Evolutionary conservation across 1,140 invertebrate genomes (phyloP).

Genomic region (Trigoniulus corallinus): DNA sequence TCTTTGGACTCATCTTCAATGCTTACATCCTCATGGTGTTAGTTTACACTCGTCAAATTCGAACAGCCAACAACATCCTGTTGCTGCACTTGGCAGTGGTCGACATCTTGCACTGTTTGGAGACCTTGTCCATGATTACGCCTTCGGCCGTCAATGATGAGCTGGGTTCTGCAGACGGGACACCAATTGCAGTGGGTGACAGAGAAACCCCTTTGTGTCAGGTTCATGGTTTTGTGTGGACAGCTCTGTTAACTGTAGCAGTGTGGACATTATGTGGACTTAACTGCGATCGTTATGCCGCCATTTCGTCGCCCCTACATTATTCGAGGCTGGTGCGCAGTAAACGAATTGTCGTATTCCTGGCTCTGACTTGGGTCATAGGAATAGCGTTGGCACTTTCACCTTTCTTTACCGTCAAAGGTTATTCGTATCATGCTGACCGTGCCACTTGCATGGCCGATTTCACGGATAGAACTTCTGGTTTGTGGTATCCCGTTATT

Average conservation of each 20-base stretch:
- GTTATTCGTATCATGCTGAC: slow-evolving; percentile 35
- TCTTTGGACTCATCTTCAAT: slow-evolving; percentile 14
- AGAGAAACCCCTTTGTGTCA: slow-evolving; percentile 23
- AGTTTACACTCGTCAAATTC: slow-evolving; percentile 26
- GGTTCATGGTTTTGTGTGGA: slow-evolving; percentile 44
- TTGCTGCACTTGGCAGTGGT: slow-evolving; percentile 50
- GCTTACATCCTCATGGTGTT: slow-evolving; percentile 14
- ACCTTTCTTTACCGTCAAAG: slow-evolving; percentile 27
- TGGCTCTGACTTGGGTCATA: slow-evolving; percentile 30
- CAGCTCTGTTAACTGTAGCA: slow-evolving; percentile 49
- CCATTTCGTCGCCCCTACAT: slow-evolving; percentile 55
- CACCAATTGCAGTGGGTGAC: slow-evolving; percentile 23
- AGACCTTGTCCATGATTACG: slow-evolving; percentile 33
- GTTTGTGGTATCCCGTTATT: slow-evolving; percentile 36
- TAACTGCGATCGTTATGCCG: slow-evolving; percentile 59
- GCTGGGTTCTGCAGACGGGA: slow-evolving; percentile 21
- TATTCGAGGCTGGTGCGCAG: slow-evolving; percentile 52
- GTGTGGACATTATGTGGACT: slow-evolving; percentile 62
- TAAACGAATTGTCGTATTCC: slow-evolving; percentile 34
- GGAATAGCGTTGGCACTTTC: slow-evolving; percentile 18
- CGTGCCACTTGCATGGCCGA: slow-evolving; percentile 45
- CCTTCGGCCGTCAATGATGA: slow-evolving; percentile 19
- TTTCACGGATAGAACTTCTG: slow-evolving; percentile 35
- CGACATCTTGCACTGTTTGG: slow-evolving; percentile 42
- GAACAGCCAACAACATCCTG: slow-evolving; percentile 46